These are phyloP conservation scores for Apotomis turbidana DNA, from an alignment of 2,888 invertebrate species.

Conservation along the genomic window DNA sequence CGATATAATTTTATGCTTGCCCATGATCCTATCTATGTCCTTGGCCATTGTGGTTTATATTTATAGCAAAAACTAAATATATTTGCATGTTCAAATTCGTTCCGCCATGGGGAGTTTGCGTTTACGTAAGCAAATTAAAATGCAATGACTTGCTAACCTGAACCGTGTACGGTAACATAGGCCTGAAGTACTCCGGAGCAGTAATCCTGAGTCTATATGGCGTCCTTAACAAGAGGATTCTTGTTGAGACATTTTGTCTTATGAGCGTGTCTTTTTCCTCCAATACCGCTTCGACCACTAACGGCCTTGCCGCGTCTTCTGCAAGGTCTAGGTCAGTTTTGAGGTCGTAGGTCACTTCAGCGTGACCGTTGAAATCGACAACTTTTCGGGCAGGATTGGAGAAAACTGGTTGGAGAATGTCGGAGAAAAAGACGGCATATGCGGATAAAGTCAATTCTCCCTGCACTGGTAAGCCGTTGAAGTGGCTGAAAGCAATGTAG, in stretches of 20 bases:
- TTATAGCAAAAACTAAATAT: background rate
- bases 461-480: slow-evolving; percentile 93
- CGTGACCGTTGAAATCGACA: slow-evolving; percentile 85
- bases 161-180: slow-evolving; percentile 92
- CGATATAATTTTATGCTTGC: too few relatives aligned
- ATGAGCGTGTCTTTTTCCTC: slow-evolving; percentile 95
- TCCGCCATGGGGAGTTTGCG: slow-evolving; percentile 1
- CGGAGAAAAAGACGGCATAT: slow-evolving; percentile 92
- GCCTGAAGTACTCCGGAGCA: slow-evolving; percentile 94
- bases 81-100: background rate
- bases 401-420: slow-evolving; percentile 90
- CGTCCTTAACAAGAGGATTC: slow-evolving; percentile 84
- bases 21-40: background rate
- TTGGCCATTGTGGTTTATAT: background rate
- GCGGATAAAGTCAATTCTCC: slow-evolving; percentile 94
- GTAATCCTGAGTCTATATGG: slow-evolving; percentile 88
- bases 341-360: slow-evolving; percentile 90
- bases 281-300: slow-evolving; percentile 93
- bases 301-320: slow-evolving; percentile 90
- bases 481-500: slow-evolving; percentile 84
- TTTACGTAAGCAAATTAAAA: background rate
- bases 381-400: slow-evolving; percentile 89
- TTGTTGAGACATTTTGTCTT: slow-evolving; percentile 89
- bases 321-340: slow-evolving; percentile 88
- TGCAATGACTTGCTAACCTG: slow-evolving; percentile 79